Conservation (phyloP, 2,888 invertebrate genomes). For the Tigriopus californicus region DNA sequence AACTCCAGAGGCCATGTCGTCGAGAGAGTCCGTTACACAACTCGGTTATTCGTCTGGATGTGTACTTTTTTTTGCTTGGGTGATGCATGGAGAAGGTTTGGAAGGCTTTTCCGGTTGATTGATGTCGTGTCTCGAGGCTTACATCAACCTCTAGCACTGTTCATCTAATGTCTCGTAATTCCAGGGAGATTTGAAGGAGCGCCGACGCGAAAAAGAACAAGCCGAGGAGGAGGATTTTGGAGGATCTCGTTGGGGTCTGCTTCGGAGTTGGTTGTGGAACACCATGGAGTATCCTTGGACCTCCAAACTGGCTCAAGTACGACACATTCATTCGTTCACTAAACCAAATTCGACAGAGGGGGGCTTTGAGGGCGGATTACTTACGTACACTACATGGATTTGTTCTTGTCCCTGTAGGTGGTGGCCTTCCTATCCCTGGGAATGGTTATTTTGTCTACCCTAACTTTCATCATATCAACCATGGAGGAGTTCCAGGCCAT, state of each 20-base stretch:
- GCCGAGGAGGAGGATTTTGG: slow-evolving; percentile 16
- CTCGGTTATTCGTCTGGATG: no score
- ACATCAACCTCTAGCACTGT: neutral
- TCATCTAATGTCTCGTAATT: neutral
- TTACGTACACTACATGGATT: neutral
- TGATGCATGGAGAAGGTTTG: no score
- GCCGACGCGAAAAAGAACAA: slow-evolving; percentile 9
- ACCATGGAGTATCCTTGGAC: slow-evolving; percentile 14
- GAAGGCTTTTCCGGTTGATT: no score
- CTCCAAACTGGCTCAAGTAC: slow-evolving; percentile 14
- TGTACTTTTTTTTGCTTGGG: no score
- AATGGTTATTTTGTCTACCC: slow-evolving; percentile 13
- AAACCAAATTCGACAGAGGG: neutral
- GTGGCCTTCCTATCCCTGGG: slow-evolving; percentile 10
- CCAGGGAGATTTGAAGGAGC: slow-evolving; percentile 7
- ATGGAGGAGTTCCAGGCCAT: slow-evolving; percentile 13
- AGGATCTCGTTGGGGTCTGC: neutral
- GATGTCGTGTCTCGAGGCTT: neutral
- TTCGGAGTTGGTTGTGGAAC: slow-evolving; percentile 11
- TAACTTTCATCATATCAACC: slow-evolving; percentile 16
- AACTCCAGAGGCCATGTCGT: no score
- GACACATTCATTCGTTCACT: neutral
- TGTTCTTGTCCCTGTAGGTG: slow-evolving; percentile 1
- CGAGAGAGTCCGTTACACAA: no score
- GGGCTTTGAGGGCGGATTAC: neutral